Evolutionary conservation across 2,888 invertebrate genomes (phyloP).

Genomic region (Dolichomitus sp.): DNA sequence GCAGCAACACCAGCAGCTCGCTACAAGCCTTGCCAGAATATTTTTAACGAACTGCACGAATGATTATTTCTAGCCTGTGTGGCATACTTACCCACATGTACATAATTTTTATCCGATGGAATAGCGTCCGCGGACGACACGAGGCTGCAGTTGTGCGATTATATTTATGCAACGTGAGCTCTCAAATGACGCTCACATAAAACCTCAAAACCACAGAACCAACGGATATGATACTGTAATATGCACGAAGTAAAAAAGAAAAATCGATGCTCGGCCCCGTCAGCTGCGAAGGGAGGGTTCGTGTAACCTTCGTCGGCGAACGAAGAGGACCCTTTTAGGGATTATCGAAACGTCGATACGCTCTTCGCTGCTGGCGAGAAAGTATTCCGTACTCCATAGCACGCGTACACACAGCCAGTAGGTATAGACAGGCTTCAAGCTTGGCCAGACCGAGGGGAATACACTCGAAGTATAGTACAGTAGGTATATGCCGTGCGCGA

Average conservation of each 20-base stretch:
- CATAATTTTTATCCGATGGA: constrained; percentile 41
- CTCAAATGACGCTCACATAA: background rate
- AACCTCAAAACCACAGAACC: background rate
- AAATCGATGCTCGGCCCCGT: constrained; percentile 56
- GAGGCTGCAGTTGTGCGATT: constrained; percentile 24
- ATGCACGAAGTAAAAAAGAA: constrained; percentile 38
- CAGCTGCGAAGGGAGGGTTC: constrained; percentile 41
- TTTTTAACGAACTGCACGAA: constrained; percentile 65
- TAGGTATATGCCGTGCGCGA: constrained; percentile 1
- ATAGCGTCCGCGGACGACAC: background rate
- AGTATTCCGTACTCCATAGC: constrained; percentile 6
- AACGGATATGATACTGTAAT: constrained; percentile 40
- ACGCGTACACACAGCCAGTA: background rate
- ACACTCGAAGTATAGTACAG: background rate
- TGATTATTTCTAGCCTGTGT: constrained; percentile 70
- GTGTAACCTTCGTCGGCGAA: constrained; percentile 34
- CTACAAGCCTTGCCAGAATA: constrained; percentile 61
- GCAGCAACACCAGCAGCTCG: constrained; percentile 8
- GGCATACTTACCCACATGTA: constrained; percentile 71
- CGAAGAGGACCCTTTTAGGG: constrained; percentile 21
- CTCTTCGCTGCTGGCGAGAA: constrained; percentile 23
- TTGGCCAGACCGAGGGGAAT: constrained; percentile 1
- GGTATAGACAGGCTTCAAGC: background rate
- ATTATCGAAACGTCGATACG: constrained; percentile 57
- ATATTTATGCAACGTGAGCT: constrained; percentile 35